Percentiles rank a stretch among this genome's conserved stretches.
Conservation (phyloP, 1,140 invertebrate genomes). For the Drosophila quadrilineata region DNA sequence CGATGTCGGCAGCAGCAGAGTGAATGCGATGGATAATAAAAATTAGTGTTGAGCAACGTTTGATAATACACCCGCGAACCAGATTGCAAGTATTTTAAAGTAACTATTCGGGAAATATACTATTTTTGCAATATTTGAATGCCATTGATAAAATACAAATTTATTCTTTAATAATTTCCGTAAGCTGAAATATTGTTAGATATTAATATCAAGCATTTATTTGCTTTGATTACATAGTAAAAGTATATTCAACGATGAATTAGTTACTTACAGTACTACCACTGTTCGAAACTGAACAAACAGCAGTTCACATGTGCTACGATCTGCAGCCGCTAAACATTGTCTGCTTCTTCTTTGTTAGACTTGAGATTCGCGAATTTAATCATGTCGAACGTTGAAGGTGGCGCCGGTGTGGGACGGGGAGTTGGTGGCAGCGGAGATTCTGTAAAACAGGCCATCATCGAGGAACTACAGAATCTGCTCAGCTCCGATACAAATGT, state of each 20-base stretch:
- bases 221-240: too few relatives aligned
- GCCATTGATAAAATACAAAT: not conserved
- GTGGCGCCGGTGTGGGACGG: conserved; percentile 7
- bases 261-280: not conserved
- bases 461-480: conserved; percentile 77
- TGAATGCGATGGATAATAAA: conserved; percentile 39
- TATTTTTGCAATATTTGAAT: not conserved
- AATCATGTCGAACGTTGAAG: conserved; percentile 25
- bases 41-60: conserved; percentile 13
- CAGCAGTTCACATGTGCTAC: conserved; percentile 26
- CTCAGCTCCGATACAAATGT: conserved; percentile 66
- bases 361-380: not conserved
- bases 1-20: conserved; percentile 28
- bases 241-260: not conserved
- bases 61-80: not conserved
- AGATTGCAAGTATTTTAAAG: conserved; percentile 2
- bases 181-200: too few relatives aligned
- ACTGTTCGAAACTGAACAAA: not conserved
- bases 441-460: conserved; percentile 73
- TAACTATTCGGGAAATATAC: not conserved
- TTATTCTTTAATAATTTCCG: too few relatives aligned
- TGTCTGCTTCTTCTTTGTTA: not conserved
- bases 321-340: conserved; percentile 5
- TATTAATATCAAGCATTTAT: too few relatives aligned
- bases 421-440: conserved; percentile 54